Evolutionary conservation across 2,113 vertebrate species (phyloP).

Genomic region (Abramis brama): DNA sequence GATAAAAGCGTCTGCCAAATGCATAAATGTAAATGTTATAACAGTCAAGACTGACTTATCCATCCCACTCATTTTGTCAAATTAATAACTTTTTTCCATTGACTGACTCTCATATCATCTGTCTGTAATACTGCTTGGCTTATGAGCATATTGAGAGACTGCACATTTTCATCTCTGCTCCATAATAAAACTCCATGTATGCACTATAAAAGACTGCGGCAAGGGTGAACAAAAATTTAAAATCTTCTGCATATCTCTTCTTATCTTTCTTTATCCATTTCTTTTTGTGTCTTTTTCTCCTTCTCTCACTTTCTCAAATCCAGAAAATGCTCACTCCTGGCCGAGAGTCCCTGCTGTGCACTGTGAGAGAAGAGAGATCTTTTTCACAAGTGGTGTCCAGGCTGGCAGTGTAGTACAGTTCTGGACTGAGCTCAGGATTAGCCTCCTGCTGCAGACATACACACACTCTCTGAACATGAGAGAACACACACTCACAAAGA

Average conservation of each 20-base stretch:
- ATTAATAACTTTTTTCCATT: conserved; percentile 5
- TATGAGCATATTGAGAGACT: neutral
- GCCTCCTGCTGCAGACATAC: conserved; percentile 10
- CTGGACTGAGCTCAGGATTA: neutral
- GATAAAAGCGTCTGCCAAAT: no score
- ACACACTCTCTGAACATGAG: neutral
- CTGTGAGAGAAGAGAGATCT: conserved; percentile 13
- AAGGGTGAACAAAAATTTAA: neutral
- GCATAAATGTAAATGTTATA: neutral
- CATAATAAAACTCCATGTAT: neutral
- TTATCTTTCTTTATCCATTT: neutral
- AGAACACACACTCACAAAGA: conserved; percentile 18
- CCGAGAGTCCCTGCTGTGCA: conserved; percentile 7
- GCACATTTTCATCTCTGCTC: conserved; percentile 5
- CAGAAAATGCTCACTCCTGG: neutral
- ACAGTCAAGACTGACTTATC: neutral
- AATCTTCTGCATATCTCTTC: neutral
- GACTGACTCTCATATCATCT: neutral
- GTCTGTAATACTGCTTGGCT: neutral
- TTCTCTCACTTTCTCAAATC: neutral
- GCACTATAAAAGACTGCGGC: neutral
- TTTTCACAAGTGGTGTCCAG: conserved; percentile 31
- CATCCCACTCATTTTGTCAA: neutral
- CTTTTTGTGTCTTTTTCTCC: neutral
- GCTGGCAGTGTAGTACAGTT: conserved; percentile 18